phyloP scores from a whole-genome alignment of 35 echinoderm and acorn worm species.

The Apostichopus californicus region DNA sequence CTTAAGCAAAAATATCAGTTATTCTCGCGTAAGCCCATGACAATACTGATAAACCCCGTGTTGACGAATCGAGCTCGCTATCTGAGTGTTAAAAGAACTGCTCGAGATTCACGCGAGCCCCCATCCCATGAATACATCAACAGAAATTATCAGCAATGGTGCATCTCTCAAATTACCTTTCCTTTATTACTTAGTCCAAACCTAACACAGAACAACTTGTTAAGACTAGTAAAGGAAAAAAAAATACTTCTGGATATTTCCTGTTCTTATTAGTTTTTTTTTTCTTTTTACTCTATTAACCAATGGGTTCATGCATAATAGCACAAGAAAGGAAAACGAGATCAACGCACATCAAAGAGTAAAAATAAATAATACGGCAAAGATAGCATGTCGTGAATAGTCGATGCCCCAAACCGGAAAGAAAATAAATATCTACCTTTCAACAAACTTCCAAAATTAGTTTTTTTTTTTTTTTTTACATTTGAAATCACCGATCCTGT shows the following conservation, averaged over 20 bases:
- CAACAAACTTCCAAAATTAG: too few relatives aligned
- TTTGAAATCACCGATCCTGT: too few relatives aligned
- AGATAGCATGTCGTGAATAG: too few relatives aligned
- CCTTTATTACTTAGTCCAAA: neutral
- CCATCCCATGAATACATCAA: slow-evolving; percentile 50
- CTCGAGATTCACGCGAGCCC: slow-evolving; percentile 36
- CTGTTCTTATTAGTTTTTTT: too few relatives aligned
- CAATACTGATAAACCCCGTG: slow-evolving; percentile 14
- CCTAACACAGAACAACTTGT: too few relatives aligned
- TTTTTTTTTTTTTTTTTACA: too few relatives aligned
- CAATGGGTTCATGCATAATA: neutral
- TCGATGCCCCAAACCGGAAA: too few relatives aligned
- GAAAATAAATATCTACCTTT: too few relatives aligned
- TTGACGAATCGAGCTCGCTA: neutral
- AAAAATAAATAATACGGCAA: neutral
- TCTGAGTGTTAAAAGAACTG: slow-evolving; percentile 23
- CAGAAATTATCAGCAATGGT: neutral
- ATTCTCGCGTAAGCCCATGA: slow-evolving; percentile 12
- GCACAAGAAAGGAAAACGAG: neutral
- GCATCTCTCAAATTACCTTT: slow-evolving; percentile 23
- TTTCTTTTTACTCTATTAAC: neutral
- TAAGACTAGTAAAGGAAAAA: too few relatives aligned
- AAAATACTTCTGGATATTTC: too few relatives aligned
- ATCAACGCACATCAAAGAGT: neutral
- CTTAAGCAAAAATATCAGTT: slow-evolving; percentile 21